These are phyloP conservation scores for Antheraea assamensis DNA, from an alignment of 2,888 invertebrate species.

Conservation along the genomic window DNA sequence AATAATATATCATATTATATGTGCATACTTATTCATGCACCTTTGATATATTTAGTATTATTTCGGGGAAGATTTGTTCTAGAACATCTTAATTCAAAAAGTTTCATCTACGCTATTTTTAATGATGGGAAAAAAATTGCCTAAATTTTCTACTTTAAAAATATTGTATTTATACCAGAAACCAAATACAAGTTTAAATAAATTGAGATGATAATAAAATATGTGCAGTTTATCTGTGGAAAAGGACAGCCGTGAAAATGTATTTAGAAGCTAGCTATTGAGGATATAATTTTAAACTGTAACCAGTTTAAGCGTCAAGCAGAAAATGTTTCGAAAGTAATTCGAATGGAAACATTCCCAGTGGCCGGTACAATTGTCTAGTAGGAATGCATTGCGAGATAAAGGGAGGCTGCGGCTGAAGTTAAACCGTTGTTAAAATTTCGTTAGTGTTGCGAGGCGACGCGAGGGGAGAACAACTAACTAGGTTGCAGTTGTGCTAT, in stretches of 20 bases:
- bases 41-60: background rate
- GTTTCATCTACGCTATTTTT: no score
- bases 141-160: no score
- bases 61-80: no score
- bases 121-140: no score
- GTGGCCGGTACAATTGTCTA: slow-evolving; percentile 24
- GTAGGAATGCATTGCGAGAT: slow-evolving; percentile 28
- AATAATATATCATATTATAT: background rate
- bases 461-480: slow-evolving; percentile 44
- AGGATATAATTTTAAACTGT: background rate
- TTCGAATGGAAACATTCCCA: slow-evolving; percentile 5
- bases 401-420: slow-evolving; percentile 42
- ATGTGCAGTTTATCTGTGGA: no score
- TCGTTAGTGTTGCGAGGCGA: slow-evolving; percentile 37
- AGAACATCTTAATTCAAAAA: no score
- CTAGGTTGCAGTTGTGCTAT: slow-evolving; percentile 47
- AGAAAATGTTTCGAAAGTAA: slow-evolving; percentile 6
- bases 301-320: background rate
- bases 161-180: no score
- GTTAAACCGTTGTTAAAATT: slow-evolving; percentile 46
- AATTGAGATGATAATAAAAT: no score
- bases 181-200: no score
- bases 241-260: background rate
- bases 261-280: background rate
- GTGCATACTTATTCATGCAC: background rate